These are phyloP conservation scores for Sarotherodon lohbergeri DNA, from an alignment of 2,113 vertebrate genomes.

Conservation along the genomic window DNA sequence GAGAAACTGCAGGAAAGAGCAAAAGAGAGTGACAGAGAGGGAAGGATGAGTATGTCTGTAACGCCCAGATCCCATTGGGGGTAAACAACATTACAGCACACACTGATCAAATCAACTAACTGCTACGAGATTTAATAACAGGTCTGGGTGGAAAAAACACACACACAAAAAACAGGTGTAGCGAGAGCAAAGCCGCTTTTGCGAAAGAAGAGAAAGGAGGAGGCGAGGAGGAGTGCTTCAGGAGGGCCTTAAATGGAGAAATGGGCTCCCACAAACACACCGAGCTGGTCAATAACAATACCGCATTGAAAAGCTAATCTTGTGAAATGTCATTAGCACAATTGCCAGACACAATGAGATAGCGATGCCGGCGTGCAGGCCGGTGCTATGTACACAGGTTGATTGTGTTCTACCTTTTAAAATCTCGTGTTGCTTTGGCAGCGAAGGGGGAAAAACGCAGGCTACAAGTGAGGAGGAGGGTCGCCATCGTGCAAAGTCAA, in stretches of 20 bases:
- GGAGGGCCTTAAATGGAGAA: neutral
- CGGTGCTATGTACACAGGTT: neutral
- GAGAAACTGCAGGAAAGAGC: neutral
- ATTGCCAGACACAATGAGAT: conserved; percentile 39
- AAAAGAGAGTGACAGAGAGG: neutral
- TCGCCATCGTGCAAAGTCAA: neutral
- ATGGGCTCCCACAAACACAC: neutral
- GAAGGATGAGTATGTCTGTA: conserved; percentile 24
- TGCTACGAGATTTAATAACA: conserved; percentile 48
- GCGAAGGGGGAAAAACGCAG: conserved; percentile 3
- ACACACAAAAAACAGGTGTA: neutral
- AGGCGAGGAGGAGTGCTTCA: neutral
- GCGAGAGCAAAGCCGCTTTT: neutral
- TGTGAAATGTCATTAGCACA: conserved; percentile 47
- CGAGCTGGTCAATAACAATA: conserved; percentile 11
- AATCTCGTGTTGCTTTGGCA: conserved; percentile 2
- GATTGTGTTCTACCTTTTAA: conserved; percentile 50
- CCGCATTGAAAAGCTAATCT: conserved; percentile 36
- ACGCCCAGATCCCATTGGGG: conserved; percentile 25
- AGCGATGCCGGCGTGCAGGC: neutral
- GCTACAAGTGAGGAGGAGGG: neutral
- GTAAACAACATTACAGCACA: conserved; percentile 39
- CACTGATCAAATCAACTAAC: conserved; percentile 60
- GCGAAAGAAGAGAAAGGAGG: neutral
- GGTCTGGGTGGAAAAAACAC: neutral